phyloP scores from a whole-genome alignment of 2,113 vertebrate genomes.

The Seriola rivoliana region DNA sequence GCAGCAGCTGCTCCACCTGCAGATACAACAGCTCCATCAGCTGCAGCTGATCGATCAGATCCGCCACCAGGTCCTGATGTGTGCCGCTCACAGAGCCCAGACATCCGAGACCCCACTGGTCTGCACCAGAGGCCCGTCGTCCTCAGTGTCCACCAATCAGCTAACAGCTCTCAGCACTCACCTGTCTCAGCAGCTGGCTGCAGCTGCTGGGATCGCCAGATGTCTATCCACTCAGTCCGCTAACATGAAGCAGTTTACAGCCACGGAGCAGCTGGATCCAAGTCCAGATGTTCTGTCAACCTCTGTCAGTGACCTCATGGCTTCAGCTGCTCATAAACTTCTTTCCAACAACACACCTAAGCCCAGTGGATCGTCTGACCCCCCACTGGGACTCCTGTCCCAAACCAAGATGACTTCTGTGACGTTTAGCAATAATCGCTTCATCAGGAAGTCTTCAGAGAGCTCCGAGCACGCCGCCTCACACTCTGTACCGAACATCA shows the following conservation, averaged over 20 bases:
- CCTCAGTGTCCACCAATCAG: slow-evolving; percentile 80
- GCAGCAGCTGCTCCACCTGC: slow-evolving; percentile 90
- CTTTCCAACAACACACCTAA: slow-evolving; percentile 55
- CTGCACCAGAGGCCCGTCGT: slow-evolving; percentile 82
- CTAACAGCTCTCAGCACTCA: slow-evolving; percentile 90
- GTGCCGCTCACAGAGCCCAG: slow-evolving; percentile 88
- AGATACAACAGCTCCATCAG: slow-evolving; percentile 92
- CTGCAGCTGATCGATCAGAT: slow-evolving; percentile 92
- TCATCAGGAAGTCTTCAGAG: slow-evolving; percentile 87
- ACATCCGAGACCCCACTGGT: slow-evolving; percentile 84
- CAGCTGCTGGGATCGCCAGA: slow-evolving; percentile 89
- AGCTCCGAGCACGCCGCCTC: slow-evolving; percentile 85
- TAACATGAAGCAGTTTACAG: slow-evolving; percentile 87
- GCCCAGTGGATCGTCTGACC: slow-evolving; percentile 71
- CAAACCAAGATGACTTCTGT: slow-evolving; percentile 84
- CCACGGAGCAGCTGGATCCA: slow-evolving; percentile 88
- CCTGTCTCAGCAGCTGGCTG: slow-evolving; percentile 91
- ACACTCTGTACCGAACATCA: slow-evolving; percentile 83
- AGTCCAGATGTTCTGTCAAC: slow-evolving; percentile 80
- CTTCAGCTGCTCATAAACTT: too few relatives aligned
- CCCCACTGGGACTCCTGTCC: slow-evolving; percentile 80
- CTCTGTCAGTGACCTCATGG: slow-evolving; percentile 63
- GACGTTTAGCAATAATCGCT: slow-evolving; percentile 90
- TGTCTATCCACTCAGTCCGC: slow-evolving; percentile 91
- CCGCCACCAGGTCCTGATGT: slow-evolving; percentile 90